Base-by-base conservation (phyloP, 2,888 invertebrate genomes). In the Geophilus truncorum region DNA sequence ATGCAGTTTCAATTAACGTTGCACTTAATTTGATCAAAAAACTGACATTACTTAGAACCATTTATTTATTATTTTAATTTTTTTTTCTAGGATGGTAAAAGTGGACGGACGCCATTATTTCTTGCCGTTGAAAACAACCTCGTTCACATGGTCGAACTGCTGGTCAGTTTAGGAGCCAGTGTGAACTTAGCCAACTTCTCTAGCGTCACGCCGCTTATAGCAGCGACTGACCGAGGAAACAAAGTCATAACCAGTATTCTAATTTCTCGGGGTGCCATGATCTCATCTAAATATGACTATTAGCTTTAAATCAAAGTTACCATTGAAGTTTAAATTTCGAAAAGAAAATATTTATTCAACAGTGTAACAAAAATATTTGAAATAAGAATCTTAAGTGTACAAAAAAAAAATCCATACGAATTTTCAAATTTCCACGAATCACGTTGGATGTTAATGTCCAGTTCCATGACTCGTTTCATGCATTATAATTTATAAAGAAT, bases 31-130 rank as follows among this genome's bases (percentile, higher is more conserved):
- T n/a, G n/a, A n/a, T n/a, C n/a, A n/a, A n/a, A n/a, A n/a, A n/a
- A n/a, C n/a, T n/a, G n/a, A n/a, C n/a, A n/a, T n/a, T n/a, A n/a
- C n/a, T n/a, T n/a, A n/a, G n/a, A n/a, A n/a, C n/a, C n/a, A n/a
- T n/a, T n/a, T n/a, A n/a, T n/a, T n/a, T n/a, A n/a, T n/a, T n/a
- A n/a, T 57, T 23, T 23, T 57, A 7, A 3, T 76, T 12, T 32
- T 28, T 77, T 32, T 23, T 79, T 78, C 21, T 36, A 81, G 81
- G 81, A 81, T 79, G 81, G 81, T 10, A 81, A 78, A 51, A 81
- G 81, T 80, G 81, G 81, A 2, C 57, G 81, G n/a, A 62, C 70
- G 1, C 79, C 81, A 15, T 32, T 81, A 10, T 81, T 81, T 57
- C 81, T 62, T 23, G 81, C 81, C 23, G 79, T 81, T 70, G 79